Evolutionary conservation across 2,797 vertebrate genomes (phyloP), one percentile per base, ranked within the genome.

Genomic region (Brotogeris chrysoptera): DNA sequence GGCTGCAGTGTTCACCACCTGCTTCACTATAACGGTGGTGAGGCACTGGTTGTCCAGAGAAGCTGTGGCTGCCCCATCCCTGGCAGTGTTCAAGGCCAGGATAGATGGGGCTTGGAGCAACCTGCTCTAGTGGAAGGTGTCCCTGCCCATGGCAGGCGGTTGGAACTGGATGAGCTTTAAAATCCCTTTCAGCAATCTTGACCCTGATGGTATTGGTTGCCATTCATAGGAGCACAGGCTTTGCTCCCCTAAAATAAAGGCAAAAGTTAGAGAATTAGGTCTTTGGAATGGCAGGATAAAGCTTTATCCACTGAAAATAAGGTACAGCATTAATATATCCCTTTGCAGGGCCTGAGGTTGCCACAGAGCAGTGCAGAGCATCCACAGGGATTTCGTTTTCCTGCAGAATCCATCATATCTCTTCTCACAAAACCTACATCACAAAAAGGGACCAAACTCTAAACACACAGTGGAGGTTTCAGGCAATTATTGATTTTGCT

Each of bases 401-500:
- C 70, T 81, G n/a, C 36, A 66, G 50, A 90, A 93, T 59, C 5
- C 66, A 36, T 66, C 47, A 9, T 9, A 36, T 52, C 46, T 17
- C 27, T 25, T 81, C 50, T 90, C 65, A 30, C 39, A 90, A 90
- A 88, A 83, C 49, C 47, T 52, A 50, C 80, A 46, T 2, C 20
- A 76, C 8, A 7, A 83, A 78, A 95, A 89, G n/a, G 50, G 65
- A 69, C 72, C 53, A 88, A 93, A 91, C 86, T 96, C 86, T 87
- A 95, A 94, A 88, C 49, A 74, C 65, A 52, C 32, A 25, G 30
- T 38, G 66, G 43, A 96, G 88, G 50, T 87, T 96, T 96, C 55
- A 80, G 59, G 73, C 82, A 95, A 96, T 93, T 94, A 95, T 95
- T 95, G 96, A 97, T 97, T 94, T 95, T 94, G 39, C 84, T 95